These are phyloP conservation scores for Mythimna pallens DNA, from an alignment of 2,888 invertebrate species.

Conservation along the genomic window DNA sequence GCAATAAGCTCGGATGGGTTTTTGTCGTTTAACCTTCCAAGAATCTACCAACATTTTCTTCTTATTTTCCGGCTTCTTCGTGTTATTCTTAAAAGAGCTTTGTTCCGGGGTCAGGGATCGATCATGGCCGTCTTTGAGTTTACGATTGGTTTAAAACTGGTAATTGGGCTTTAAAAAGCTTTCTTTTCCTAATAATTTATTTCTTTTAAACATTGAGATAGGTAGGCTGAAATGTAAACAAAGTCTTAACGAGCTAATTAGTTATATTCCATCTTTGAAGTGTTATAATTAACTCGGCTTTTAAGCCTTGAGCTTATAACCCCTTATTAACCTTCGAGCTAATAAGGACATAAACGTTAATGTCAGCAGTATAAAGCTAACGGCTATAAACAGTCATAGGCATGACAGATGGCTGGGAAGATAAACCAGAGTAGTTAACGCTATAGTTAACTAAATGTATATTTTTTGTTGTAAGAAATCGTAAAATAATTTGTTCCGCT, in stretches of 20 bases:
- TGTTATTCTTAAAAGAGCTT: slow-evolving; percentile 46
- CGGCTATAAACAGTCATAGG: slow-evolving; percentile 20
- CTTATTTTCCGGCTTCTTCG: slow-evolving; percentile 44
- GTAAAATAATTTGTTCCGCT: no score
- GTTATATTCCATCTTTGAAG: slow-evolving; percentile 9
- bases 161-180: slow-evolving; percentile 34
- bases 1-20: slow-evolving; percentile 38
- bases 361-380: slow-evolving; percentile 27
- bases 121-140: slow-evolving; percentile 37
- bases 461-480: no score
- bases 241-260: neutral
- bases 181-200: slow-evolving; percentile 12
- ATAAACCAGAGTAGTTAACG: neutral
- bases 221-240: neutral
- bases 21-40: slow-evolving; percentile 45
- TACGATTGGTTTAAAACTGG: slow-evolving; percentile 43
- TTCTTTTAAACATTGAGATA: slow-evolving; percentile 12
- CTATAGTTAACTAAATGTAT: neutral
- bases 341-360: slow-evolving; percentile 41
- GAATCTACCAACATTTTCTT: slow-evolving; percentile 43
- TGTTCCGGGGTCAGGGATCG: slow-evolving; percentile 33
- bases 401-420: slow-evolving; percentile 20
- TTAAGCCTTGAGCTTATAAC: slow-evolving; percentile 10
- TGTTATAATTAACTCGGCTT: slow-evolving; percentile 13
- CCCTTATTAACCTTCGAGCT: slow-evolving; percentile 33